Percentiles rank a stretch among this genome's conserved stretches.
phyloP scores from a whole-genome alignment of 2,113 vertebrate species.

The Gallinago media region DNA sequence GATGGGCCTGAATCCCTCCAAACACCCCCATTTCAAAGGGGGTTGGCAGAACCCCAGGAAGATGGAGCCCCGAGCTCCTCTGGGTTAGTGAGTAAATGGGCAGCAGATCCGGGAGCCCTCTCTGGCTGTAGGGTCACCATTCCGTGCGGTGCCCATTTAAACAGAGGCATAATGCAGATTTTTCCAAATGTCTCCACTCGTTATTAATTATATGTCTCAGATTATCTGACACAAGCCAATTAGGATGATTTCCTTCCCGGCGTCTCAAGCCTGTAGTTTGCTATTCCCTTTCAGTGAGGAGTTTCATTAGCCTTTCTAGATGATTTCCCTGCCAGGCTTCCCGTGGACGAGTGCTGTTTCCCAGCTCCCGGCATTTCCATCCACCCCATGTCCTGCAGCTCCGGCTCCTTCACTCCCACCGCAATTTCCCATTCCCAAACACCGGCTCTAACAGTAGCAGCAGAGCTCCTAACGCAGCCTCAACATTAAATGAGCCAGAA shows the following conservation, averaged over 20 bases:
- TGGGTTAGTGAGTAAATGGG: background rate
- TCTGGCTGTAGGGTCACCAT: background rate
- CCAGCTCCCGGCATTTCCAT: background rate
- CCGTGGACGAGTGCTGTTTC: background rate
- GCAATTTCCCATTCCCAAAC: background rate
- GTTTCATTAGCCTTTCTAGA: background rate
- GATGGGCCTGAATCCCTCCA: background rate
- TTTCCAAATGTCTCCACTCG: background rate
- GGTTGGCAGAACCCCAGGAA: background rate
- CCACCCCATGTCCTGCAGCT: background rate
- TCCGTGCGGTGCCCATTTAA: background rate
- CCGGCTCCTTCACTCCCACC: background rate
- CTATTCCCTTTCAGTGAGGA: background rate
- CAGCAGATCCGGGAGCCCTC: background rate
- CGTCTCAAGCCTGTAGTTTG: background rate
- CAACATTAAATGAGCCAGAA: slow-evolving; percentile 17
- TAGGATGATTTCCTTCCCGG: background rate
- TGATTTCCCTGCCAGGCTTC: background rate
- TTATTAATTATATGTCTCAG: background rate
- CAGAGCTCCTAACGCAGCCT: background rate
- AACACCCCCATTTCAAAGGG: fast-evolving
- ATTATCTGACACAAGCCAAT: background rate
- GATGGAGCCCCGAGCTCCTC: fast-evolving
- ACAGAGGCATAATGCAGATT: background rate
- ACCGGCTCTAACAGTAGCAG: background rate